Evolutionary conservation across 2,888 invertebrate genomes (phyloP), one percentile per base, ranked within the genome.

Genomic region (Hydraecia micacea): DNA sequence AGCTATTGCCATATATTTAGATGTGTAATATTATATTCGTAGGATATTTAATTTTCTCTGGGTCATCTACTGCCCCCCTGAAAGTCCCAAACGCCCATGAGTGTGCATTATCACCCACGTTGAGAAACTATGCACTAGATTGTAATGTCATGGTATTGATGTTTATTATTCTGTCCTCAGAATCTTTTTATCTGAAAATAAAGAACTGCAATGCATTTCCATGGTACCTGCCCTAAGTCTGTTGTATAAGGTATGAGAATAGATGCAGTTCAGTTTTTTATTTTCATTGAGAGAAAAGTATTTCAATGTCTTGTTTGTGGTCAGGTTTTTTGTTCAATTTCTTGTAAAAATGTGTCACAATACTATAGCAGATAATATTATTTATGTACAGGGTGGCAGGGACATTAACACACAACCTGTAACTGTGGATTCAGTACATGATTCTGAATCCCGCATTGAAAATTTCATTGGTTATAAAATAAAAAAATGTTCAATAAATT

Each of bases 281-380:
- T 32, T 58, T 42, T 46, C 42, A 28, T 49, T 36, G 7, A 49
- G 15, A 28, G 13, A 21, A 39, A 11, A 18, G 25, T 52, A 13
- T 52, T 15, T 13, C 7, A 4, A 36, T 25, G 7, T 28, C 21
- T 25, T 25, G 21, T 25, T 9, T 55, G 7, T 28, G 28, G 8
- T 65, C 5, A 7, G 5, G 25, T 32, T 49, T 68, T 15, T 8
- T 39, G 18, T 70, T 74, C 5, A 58, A 39, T 65, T 69, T 60
- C 60, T 70, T 71, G 52, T 52, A 32, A 62, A 79, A 52, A 72
- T 62, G 28, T 72, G 25, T 28, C 32, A 2, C 15, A 76, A 60
- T 66, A 66, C 21, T 42, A n/a, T 4, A 75, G n/a, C 39, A 32
- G 28, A 9, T 69, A 39, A 70, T 21, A 49, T 32, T 49, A 65